Percentiles rank a stretch among this genome's conserved stretches.
Conservation (phyloP, 2,888 invertebrate genomes). For the Sarcophaga variegata region DNA sequence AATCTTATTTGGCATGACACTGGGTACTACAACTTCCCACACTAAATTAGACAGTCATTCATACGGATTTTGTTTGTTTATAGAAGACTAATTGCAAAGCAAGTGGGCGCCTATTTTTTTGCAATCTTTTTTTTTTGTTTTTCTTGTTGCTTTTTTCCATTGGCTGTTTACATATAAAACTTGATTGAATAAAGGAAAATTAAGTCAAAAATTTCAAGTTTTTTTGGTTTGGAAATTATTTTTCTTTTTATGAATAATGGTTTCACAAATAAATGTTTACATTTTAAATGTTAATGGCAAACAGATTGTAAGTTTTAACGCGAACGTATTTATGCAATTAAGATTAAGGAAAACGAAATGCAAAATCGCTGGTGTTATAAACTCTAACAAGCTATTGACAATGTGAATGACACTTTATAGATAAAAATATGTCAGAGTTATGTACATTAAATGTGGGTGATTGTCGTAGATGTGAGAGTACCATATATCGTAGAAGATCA, state of each 20-base stretch:
- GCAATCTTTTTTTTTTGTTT: too few relatives aligned
- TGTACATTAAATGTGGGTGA: too few relatives aligned
- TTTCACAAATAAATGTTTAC: constrained; percentile 42
- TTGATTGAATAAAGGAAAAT: constrained; percentile 34
- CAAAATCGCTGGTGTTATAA: background rate
- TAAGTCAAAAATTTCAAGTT: background rate
- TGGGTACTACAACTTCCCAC: constrained; percentile 34
- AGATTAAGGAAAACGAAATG: constrained; percentile 4
- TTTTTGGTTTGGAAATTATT: background rate
- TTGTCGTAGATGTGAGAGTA: too few relatives aligned
- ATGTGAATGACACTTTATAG: too few relatives aligned
- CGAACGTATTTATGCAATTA: background rate
- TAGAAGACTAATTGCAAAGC: constrained; percentile 51
- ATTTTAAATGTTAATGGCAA: constrained; percentile 20
- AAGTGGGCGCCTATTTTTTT: constrained; percentile 46
- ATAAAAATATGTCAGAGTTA: too few relatives aligned
- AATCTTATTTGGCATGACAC: background rate
- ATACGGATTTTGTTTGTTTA: constrained; percentile 23
- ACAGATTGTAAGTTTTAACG: constrained; percentile 22
- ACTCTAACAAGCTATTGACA: too few relatives aligned
- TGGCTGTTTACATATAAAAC: background rate
- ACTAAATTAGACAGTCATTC: constrained; percentile 3
- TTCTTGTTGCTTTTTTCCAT: too few relatives aligned
- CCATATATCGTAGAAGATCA: too few relatives aligned
- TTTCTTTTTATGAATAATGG: constrained; percentile 42